Evolutionary conservation across 2,888 invertebrate genomes (phyloP).

Genomic region (Epinotia demarniana): DNA sequence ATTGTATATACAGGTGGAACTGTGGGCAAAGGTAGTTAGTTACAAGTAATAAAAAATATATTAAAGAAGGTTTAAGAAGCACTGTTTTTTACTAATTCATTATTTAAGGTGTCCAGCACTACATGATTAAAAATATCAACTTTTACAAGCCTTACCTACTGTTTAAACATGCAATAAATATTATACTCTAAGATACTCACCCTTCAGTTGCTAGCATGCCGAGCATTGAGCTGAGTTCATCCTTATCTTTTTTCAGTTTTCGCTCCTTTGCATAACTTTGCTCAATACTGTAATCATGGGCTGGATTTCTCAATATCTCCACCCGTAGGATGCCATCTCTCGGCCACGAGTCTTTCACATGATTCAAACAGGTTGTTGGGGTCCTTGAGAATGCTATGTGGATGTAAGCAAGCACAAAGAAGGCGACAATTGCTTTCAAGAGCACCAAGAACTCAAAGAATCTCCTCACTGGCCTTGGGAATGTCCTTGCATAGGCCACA

Average conservation of each 20-base stretch:
- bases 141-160: neutral
- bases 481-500: conserved; percentile 94
- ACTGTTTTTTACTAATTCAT: neutral
- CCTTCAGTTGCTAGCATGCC: conserved; percentile 88
- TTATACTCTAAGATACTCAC: conserved; percentile 65
- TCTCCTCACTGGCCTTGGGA: conserved; percentile 92
- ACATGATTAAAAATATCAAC: no score
- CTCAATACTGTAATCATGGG: conserved; percentile 90
- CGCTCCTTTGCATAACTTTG: conserved; percentile 94
- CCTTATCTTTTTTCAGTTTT: conserved; percentile 87
- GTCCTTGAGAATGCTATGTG: conserved; percentile 97
- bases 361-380: conserved; percentile 96
- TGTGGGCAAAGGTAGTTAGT: no score
- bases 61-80: neutral
- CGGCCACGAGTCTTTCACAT: conserved; percentile 96
- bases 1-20: no score
- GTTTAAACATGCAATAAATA: neutral
- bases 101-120: no score
- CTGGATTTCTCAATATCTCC: conserved; percentile 91
- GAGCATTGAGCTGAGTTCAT: conserved; percentile 85
- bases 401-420: conserved; percentile 97
- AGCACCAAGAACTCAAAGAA: conserved; percentile 93
- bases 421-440: conserved; percentile 90
- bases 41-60: no score
- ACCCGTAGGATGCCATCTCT: conserved; percentile 97